These are phyloP conservation scores for Meriones unguiculatus DNA, from an alignment of 2,113 vertebrate species.

Conservation along the genomic window DNA sequence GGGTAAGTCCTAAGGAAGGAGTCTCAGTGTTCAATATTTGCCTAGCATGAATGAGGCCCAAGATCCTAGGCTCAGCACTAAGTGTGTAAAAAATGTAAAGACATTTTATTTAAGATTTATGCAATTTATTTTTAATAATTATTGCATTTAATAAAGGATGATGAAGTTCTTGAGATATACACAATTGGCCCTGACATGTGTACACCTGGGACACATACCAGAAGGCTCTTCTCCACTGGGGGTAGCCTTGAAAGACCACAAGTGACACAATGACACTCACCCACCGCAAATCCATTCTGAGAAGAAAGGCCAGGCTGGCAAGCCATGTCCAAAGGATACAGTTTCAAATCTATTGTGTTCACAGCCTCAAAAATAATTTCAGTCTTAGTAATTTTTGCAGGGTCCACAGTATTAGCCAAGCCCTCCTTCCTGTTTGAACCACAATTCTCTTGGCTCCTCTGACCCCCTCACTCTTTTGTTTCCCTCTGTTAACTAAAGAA, in stretches of 20 bases:
- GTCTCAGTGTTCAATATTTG: not conserved
- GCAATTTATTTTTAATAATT: not conserved
- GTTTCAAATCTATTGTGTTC: not conserved
- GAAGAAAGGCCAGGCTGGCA: not conserved
- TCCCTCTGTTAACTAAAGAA: not conserved
- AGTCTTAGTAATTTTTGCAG: not conserved
- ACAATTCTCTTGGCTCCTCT: not conserved
- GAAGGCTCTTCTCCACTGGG: not conserved
- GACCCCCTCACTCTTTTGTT: too few relatives aligned
- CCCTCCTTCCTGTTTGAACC: not conserved
- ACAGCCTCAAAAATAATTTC: not conserved
- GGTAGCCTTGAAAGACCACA: not conserved
- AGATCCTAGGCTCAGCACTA: not conserved
- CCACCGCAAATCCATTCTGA: not conserved
- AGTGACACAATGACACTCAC: not conserved
- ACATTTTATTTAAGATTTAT: not conserved
- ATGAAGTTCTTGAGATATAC: not conserved
- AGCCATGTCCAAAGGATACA: not conserved
- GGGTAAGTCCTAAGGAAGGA: not conserved
- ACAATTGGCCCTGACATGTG: not conserved
- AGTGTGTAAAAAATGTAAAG: not conserved
- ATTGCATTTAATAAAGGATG: conserved; percentile 4
- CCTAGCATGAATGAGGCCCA: not conserved
- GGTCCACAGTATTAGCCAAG: not conserved
- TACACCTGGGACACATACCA: too few relatives aligned